Percentiles rank a stretch among this genome's conserved stretches.
These are phyloP conservation scores for Malachius bipustulatus DNA, from an alignment of 2,888 invertebrate species.

Conservation along the genomic window DNA sequence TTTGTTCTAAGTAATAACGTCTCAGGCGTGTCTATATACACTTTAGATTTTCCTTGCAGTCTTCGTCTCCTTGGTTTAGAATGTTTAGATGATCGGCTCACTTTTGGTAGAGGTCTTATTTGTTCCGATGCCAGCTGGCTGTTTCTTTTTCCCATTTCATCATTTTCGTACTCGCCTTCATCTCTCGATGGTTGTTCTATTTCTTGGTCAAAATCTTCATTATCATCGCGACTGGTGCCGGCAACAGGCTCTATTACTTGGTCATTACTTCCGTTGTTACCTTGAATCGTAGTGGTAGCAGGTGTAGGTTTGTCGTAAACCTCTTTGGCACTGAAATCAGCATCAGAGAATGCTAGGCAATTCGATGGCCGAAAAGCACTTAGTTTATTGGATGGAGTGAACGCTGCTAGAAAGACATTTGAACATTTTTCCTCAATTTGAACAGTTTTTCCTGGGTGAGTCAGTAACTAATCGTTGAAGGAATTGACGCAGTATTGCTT, in stretches of 20 bases:
- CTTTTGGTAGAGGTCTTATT: constrained; percentile 2
- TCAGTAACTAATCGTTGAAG: constrained; percentile 16
- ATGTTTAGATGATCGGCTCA: constrained; percentile 2
- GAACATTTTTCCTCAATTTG: constrained; percentile 11
- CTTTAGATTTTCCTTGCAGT: not conserved
- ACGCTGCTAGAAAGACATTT: not conserved
- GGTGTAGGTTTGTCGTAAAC: constrained; percentile 1
- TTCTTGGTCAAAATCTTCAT: not conserved
- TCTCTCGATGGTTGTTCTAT: not conserved
- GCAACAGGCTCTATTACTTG: not conserved
- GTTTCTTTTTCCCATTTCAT: not conserved
- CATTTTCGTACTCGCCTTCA: too few relatives aligned
- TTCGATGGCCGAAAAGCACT: constrained; percentile 13
- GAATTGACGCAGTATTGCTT: constrained; percentile 20
- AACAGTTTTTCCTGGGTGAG: constrained; percentile 23
- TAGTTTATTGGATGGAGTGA: constrained; percentile 1
- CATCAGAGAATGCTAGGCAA: not conserved
- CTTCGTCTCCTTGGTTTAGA: too few relatives aligned
- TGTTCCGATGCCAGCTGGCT: constrained; percentile 3
- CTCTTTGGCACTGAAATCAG: not conserved
- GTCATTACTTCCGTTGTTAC: not conserved
- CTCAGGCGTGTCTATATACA: constrained; percentile 2
- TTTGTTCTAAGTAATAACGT: not conserved
- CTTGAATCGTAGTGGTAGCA: not conserved
- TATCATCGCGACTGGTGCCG: not conserved